Conservation (phyloP, 2,113 vertebrate species). For the Periophthalmus modestus region DNA sequence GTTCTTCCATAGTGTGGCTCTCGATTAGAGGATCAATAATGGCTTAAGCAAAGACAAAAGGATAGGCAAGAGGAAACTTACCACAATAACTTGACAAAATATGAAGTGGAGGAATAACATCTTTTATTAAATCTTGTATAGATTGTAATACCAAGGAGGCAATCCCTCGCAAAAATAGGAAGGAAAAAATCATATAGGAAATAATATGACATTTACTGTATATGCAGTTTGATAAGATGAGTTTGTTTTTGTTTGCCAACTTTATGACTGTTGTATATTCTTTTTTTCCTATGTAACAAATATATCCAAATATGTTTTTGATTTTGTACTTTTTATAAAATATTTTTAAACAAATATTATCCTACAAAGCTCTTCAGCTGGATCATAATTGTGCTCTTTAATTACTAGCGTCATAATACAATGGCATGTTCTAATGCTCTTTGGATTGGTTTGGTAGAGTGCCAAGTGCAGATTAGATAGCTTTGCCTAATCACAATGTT, state of each 20-base stretch:
- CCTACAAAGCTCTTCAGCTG: not conserved
- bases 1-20: not conserved
- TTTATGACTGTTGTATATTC: no score
- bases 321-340: not conserved
- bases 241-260: no score
- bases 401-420: not conserved
- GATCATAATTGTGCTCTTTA: not conserved
- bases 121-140: no score
- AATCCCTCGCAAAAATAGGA: no score
- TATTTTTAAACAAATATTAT: not conserved
- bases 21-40: not conserved
- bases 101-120: not conserved
- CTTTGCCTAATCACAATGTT: not conserved
- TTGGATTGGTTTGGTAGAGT: not conserved
- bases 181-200: no score
- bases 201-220: no score
- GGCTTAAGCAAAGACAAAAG: not conserved
- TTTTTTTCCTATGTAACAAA: no score
- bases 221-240: no score
- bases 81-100: not conserved
- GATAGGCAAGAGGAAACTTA: not conserved
- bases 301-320: not conserved
- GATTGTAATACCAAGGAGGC: no score
- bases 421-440: not conserved
- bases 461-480: constrained; percentile 5